Evolutionary conservation across 2,797 vertebrate species (phyloP).

Genomic region (Sardinella longiceps): DNA sequence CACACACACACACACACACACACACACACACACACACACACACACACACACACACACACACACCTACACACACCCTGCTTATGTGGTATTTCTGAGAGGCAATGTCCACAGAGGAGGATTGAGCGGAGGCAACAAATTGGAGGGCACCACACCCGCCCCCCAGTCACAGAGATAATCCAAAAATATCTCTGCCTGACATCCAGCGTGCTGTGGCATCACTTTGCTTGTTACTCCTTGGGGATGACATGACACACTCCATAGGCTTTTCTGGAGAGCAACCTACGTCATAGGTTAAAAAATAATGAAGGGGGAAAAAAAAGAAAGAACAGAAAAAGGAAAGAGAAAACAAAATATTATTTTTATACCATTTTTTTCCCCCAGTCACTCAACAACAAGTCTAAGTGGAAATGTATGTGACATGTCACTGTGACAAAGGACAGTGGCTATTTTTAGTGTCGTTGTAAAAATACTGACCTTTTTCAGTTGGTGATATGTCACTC

Average conservation of each 20-base stretch:
- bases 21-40: too few species aligned
- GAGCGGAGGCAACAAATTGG: background rate
- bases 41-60: too few species aligned
- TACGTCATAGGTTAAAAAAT: slow-evolving; percentile 1
- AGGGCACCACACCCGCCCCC: background rate
- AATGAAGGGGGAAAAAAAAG: background rate
- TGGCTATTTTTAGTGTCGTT: slow-evolving; percentile 51
- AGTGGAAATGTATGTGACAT: background rate
- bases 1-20: too few species aligned
- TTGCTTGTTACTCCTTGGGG: background rate
- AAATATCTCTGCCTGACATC: slow-evolving; percentile 4
- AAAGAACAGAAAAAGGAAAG: background rate
- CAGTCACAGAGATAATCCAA: background rate
- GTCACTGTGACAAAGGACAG: slow-evolving; percentile 42
- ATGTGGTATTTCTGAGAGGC: background rate
- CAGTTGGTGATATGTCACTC: slow-evolving; percentile 57
- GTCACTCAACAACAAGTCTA: slow-evolving; percentile 10
- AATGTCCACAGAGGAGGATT: background rate
- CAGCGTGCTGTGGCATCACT: slow-evolving; percentile 5
- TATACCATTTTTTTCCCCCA: background rate
- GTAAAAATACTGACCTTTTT: slow-evolving; percentile 64
- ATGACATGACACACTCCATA: background rate
- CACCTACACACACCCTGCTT: background rate
- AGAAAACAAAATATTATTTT: background rate
- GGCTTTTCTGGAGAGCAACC: background rate